These are phyloP conservation scores for Glareola pratincola DNA, from an alignment of 2,113 vertebrate genomes.

Conservation along the genomic window DNA sequence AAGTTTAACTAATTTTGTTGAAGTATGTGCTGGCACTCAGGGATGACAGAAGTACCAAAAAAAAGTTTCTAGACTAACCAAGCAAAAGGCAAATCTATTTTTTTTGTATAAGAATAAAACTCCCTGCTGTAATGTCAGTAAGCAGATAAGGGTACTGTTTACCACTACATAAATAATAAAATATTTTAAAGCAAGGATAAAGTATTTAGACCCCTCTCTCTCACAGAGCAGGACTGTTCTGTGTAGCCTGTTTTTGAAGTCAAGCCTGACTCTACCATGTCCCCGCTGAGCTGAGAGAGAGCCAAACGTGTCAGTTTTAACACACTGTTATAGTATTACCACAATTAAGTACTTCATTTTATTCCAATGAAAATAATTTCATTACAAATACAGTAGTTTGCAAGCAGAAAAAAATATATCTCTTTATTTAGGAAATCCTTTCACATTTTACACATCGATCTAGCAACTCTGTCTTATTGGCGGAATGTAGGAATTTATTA, in stretches of 20 bases:
- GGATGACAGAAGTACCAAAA: not conserved
- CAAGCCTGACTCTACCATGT: not conserved
- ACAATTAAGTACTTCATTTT: not conserved
- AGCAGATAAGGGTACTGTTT: not conserved
- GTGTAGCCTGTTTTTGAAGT: not conserved
- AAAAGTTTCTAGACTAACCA: not conserved
- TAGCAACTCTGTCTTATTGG: not conserved
- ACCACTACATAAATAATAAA: not conserved
- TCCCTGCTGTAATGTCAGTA: not conserved
- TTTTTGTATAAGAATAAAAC: not conserved
- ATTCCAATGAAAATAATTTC: not conserved
- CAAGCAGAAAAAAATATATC: not conserved
- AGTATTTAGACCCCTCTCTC: not conserved
- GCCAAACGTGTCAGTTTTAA: not conserved
- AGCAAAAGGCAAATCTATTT: not conserved
- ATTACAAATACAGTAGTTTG: not conserved
- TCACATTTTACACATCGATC: not conserved
- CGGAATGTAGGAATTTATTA: not conserved
- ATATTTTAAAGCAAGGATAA: not conserved
- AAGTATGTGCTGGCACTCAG: not conserved
- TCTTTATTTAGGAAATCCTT: not conserved
- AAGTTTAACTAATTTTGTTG: not conserved
- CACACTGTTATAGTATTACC: not conserved
- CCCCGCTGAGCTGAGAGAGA: not conserved
- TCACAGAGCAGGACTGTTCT: not conserved